Evolutionary conservation across 2,888 invertebrate genomes (phyloP), one percentile per base, ranked within the genome.

Genomic region (Himalopsyche japonica): DNA sequence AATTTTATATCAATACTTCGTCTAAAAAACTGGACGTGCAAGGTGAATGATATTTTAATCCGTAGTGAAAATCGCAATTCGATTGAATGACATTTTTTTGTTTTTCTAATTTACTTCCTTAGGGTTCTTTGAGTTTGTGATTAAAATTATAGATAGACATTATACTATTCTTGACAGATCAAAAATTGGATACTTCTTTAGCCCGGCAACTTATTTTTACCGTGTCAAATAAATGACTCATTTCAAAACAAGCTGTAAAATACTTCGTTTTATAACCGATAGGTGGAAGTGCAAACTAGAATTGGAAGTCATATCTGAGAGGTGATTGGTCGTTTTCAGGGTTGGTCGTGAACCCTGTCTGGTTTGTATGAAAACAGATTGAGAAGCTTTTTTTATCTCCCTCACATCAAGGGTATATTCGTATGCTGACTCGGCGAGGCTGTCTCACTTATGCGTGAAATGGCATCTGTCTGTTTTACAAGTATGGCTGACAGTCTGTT

Each of bases 321-420:
- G 43, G 82, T 82, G 85, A 82, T 85, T 85, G 85, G 85, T 83
- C 81, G 81, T 32, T 76, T 85, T 85, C 82, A 81, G 85, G 85
- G 85, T 82, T 85, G 85, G 83, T 85, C 83, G 84, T 81, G 48
- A 82, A 76, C 82, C 78, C 64, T 79, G 64, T 84, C 64, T 83
- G 48, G 80, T 47, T 47, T 64, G 34, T 27, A 27, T 43, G 15
- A 37, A 77, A 64, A 81, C 34, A 20, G 20, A 43, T 20, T 57
- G 3, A 20, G n/a, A 57, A 7, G 10, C 15, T 20, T 10, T 76
- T 3, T 76, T 64, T 81, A 70, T 81, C 81, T 81, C 37, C 70
- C 48, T 27, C 47, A 24, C 27, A 34, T 43, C 18, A 8, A 37
- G 47, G 18, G 57, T 57, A 24, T 43, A 34, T 43, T 78, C 37